phyloP scores from a whole-genome alignment of 2,797 vertebrate species.

The Myotis findleyi region DNA sequence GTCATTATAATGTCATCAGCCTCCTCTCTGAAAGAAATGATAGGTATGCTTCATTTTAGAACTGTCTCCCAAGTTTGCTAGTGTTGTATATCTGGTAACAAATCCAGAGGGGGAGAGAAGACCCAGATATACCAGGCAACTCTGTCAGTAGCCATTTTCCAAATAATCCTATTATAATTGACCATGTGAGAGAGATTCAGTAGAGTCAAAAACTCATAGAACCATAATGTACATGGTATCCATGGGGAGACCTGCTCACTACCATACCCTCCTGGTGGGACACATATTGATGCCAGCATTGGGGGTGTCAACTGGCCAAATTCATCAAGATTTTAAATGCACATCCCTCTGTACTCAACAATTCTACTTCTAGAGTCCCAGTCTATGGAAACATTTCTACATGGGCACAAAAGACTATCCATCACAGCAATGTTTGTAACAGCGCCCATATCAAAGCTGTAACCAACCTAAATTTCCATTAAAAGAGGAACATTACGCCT shows the following conservation, averaged over 20 bases:
- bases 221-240: neutral
- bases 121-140: slow-evolving; percentile 55
- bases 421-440: neutral
- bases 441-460: neutral
- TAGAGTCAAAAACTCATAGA: slow-evolving; percentile 4
- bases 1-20: slow-evolving; percentile 81
- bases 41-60: slow-evolving; percentile 57
- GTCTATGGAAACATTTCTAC: neutral
- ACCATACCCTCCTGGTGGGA: neutral
- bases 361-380: neutral
- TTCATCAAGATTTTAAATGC: neutral
- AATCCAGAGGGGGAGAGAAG: slow-evolving; percentile 51
- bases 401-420: neutral
- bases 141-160: neutral
- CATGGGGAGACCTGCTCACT: neutral
- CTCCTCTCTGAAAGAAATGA: slow-evolving; percentile 79
- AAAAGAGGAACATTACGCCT: neutral
- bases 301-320: neutral
- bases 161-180: slow-evolving; percentile 22
- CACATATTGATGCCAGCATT: neutral
- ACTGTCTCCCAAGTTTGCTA: slow-evolving; percentile 72
- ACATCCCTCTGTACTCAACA: neutral
- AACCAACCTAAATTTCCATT: slow-evolving; percentile 1
- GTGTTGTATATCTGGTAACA: slow-evolving; percentile 67
- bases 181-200: neutral